phyloP scores from a whole-genome alignment of 2,888 invertebrate species.

The Conchocele bisecta region DNA sequence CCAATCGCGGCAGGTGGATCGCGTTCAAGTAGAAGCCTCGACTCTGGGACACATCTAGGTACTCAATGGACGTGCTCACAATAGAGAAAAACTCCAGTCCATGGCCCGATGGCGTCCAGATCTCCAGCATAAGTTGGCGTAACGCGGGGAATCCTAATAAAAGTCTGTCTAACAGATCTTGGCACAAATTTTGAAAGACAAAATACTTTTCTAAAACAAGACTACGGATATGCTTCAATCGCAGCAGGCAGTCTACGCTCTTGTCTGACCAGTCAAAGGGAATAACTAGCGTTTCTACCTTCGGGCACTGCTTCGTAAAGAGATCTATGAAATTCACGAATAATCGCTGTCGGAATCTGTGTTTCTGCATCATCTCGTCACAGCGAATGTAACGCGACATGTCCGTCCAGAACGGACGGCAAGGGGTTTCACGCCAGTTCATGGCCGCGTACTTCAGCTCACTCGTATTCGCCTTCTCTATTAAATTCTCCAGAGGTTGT shows the following conservation, averaged over 20 bases:
- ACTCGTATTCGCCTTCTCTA: slow-evolving; percentile 63
- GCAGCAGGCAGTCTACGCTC: slow-evolving; percentile 73
- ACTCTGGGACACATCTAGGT: slow-evolving; percentile 80
- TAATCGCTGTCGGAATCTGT: slow-evolving; percentile 73
- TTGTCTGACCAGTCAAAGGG: slow-evolving; percentile 81
- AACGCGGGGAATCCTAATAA: slow-evolving; percentile 68
- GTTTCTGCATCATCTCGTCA: slow-evolving; percentile 74
- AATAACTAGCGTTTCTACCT: slow-evolving; percentile 74
- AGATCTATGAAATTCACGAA: slow-evolving; percentile 78
- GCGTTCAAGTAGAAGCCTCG: slow-evolving; percentile 77
- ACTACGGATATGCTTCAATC: slow-evolving; percentile 71
- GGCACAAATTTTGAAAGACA: slow-evolving; percentile 75
- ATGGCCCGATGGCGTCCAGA: slow-evolving; percentile 79
- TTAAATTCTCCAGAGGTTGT: slow-evolving; percentile 69
- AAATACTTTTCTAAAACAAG: slow-evolving; percentile 79
- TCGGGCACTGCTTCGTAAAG: slow-evolving; percentile 74
- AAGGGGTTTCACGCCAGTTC: slow-evolving; percentile 81
- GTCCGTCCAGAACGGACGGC: slow-evolving; percentile 76
- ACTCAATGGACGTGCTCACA: slow-evolving; percentile 71
- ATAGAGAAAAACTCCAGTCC: slow-evolving; percentile 74
- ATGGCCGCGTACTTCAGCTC: slow-evolving; percentile 74
- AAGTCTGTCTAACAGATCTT: slow-evolving; percentile 69
- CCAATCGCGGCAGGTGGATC: slow-evolving; percentile 73
- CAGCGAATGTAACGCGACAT: slow-evolving; percentile 60
- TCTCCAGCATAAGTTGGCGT: slow-evolving; percentile 76